A percentile compares a stretch with the other conserved stretches of the same genome.
These are phyloP conservation scores for Bombus terrestris DNA, from an alignment of 1,140 invertebrate species.

Conservation along the genomic window DNA sequence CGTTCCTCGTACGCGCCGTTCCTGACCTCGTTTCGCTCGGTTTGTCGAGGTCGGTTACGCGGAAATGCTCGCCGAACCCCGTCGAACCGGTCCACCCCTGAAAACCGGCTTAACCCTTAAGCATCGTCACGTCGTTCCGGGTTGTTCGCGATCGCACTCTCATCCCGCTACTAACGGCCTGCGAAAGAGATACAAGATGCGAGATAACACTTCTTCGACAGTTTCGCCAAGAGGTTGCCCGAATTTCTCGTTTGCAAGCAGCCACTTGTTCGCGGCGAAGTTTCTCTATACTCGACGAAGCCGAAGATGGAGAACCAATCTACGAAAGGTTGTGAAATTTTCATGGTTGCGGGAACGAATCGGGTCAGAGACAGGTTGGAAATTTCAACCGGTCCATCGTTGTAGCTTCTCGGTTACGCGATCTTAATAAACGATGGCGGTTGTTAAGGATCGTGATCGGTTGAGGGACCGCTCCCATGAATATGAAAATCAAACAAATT, in stretches of 20 bases:
- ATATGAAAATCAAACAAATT: constrained; percentile 7
- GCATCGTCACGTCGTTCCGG: not conserved
- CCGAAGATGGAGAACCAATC: not conserved
- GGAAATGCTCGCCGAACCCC: constrained; percentile 58
- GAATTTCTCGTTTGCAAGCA: not conserved
- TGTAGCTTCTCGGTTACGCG: not conserved
- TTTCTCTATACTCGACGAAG: not conserved
- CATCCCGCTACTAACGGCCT: not conserved
- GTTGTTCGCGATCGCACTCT: no score
- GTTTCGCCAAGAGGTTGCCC: not conserved
- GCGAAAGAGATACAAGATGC: not conserved
- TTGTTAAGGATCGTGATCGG: not conserved
- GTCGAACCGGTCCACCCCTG: not conserved
- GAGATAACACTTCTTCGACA: not conserved
- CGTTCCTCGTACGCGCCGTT: constrained; percentile 71
- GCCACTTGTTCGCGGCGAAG: not conserved
- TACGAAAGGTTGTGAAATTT: constrained; percentile 12
- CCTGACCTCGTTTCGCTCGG: constrained; percentile 78
- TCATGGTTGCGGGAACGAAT: not conserved
- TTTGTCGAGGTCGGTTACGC: constrained; percentile 79
- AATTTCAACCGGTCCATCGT: not conserved
- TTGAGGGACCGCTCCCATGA: not conserved
- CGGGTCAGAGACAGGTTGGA: not conserved
- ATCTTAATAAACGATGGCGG: constrained; percentile 12
- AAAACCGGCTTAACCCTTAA: constrained; percentile 6